Base-by-base conservation (phyloP, 2,797 vertebrate species). In the Synanceia verrucosa region DNA sequence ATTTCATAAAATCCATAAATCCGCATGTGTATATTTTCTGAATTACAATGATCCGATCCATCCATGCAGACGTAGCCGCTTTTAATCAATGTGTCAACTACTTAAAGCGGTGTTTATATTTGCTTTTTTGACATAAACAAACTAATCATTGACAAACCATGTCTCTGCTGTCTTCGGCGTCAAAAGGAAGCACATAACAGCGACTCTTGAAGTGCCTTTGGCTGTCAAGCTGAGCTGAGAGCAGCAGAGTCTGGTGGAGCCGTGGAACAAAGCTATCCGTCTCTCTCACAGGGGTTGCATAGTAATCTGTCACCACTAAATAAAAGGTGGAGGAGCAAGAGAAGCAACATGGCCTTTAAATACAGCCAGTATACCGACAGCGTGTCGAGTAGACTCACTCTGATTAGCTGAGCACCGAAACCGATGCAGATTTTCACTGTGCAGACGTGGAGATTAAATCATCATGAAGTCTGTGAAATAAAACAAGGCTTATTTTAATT, bases 161-260 rank as follows among this genome's bases (percentile, higher is more conserved):
- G 59, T 67, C 52, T 28, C 24, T 9, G 4, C 48, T 68, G 76
- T 84, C 39, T 70, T 31, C 9, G 16, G 60, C 57, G 34, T 62
- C 44, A 47, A 47, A n/a, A 75, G 51, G 48, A 31, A 64, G 64
- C 21, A 34, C 72, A 58, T 65, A 72, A 64, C 37, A 63, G 43
- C 66, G 21, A 34, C 41, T 53, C 48, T 33, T 36, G 48, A 79
- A 70, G 39, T 33, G 68, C 41, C 60, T 62, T 70, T 18, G 58
- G 65, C n/a, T 1, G 75, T 65, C 57, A 50, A 52, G 55, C 57
- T 69, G 62, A 71, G 72, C 58, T 53, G 63, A 65, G 34, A 67
- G 61, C 23, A 31, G 41, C 65, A 14, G 26, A 61, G 73, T 73
- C 21, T 56, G 18, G 10, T 52, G 29, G 52, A 73, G 70, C 55